phyloP scores from a whole-genome alignment of 2,113 vertebrate species.

The Lamprologus speciosus region DNA sequence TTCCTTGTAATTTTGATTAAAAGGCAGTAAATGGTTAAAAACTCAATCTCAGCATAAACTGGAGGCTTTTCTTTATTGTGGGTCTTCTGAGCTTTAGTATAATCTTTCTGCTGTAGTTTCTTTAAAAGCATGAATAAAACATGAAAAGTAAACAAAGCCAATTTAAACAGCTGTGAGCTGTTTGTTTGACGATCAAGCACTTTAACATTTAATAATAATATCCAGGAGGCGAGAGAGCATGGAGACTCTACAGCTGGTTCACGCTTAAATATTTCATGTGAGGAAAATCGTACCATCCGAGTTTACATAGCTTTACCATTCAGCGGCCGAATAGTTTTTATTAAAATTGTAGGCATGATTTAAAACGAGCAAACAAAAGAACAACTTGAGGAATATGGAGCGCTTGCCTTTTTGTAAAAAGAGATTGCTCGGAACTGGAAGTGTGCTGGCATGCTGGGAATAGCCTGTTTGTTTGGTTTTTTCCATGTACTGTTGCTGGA shows the following conservation, averaged over 20 bases:
- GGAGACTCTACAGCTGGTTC: background rate
- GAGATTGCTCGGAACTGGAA: background rate
- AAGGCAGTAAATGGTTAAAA: background rate
- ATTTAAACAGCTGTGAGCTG: conserved; percentile 15
- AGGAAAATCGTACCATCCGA: background rate
- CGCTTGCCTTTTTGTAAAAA: background rate
- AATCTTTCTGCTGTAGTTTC: background rate
- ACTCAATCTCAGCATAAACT: background rate
- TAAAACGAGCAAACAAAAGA: background rate
- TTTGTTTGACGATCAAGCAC: conserved; percentile 9
- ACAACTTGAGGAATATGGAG: background rate
- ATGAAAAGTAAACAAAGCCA: conserved; percentile 23
- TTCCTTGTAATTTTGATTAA: background rate
- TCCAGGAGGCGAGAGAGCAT: background rate
- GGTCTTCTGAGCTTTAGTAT: background rate
- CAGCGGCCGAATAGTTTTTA: background rate
- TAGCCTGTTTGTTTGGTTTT: background rate
- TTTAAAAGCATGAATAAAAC: conserved; percentile 17
- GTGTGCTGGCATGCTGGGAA: background rate
- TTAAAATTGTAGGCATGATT: background rate
- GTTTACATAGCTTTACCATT: background rate
- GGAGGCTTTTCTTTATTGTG: background rate
- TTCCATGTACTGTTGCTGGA: background rate
- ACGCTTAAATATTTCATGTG: background rate
- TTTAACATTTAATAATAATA: conserved; percentile 29